Conservation (phyloP, 2,113 vertebrate species). For the Rynchops niger region DNA sequence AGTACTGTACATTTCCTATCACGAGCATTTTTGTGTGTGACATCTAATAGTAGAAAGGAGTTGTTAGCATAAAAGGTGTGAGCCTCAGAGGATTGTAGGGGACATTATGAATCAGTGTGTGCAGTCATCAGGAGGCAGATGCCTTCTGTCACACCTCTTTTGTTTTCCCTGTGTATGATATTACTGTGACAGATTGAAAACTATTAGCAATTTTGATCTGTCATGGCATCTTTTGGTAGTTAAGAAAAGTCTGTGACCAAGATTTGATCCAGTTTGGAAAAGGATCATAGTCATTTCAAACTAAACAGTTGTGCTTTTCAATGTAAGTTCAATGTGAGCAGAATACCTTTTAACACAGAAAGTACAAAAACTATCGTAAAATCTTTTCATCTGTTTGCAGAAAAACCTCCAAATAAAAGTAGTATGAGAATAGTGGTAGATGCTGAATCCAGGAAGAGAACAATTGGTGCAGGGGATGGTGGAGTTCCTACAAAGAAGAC, state of each 20-base stretch:
- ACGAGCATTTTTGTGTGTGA: neutral
- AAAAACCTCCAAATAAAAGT: constrained; percentile 89
- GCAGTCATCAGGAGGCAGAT: neutral
- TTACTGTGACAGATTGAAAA: neutral
- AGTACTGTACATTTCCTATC: neutral
- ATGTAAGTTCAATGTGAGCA: neutral
- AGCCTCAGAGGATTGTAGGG: neutral
- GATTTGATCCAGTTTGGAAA: neutral
- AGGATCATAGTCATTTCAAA: neutral
- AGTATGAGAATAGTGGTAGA: constrained; percentile 95
- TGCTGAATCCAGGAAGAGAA: constrained; percentile 92
- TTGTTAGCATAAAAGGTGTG: neutral
- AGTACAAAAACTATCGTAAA: neutral
- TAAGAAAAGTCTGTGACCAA: neutral
- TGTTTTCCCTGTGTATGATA: neutral
- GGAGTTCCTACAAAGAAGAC: constrained; percentile 86
- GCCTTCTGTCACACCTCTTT: neutral
- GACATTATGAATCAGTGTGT: neutral
- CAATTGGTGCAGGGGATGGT: constrained; percentile 78
- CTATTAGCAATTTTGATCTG: neutral
- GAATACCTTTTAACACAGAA: neutral
- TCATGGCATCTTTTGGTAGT: neutral
- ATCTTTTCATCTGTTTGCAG: constrained; percentile 73
- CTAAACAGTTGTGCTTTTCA: neutral
- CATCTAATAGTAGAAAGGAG: neutral